Base-by-base conservation (phyloP, 2,888 invertebrate genomes). In the Plagodis pulveraria region DNA sequence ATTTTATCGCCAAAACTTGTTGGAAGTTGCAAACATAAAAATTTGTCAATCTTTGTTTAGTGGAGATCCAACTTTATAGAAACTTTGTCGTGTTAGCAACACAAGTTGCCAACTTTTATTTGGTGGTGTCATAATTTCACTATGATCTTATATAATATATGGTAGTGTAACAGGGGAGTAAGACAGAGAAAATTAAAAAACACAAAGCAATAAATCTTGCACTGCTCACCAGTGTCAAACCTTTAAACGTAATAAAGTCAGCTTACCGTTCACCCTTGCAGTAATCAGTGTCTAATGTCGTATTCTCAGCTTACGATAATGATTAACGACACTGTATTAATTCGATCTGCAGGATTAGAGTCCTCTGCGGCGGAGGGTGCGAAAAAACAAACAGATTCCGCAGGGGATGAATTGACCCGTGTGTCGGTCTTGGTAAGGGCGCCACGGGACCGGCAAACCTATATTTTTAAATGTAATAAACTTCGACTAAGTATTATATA, bases 271-370 rank as follows among this genome's bases (percentile, higher is more conserved):
- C 89, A 86, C 87, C 89, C 86, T 83, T 79, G 72, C 71, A 76
- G 84, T 79, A 86, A 91, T 92, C 90, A 90, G 81, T 81, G 90
- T 91, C 91, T 91, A 84, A 89, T 89, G 85, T 77, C 65, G 84
- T 86, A 88, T 89, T 89, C 89, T 78, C 74, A 85, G 90, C 88
- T 91, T 86, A 89, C 89, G 74, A 88, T 91, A 91, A 92, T 92
- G 91, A 91, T 91, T 84, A 91, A 91, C 91, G 91, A 91, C 89
- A 83, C 83, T 84, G 80, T 86, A 90, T 91, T 92, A 91, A 92
- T 91, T 89, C 91, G 87, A 91, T 89, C 86, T 83, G 75, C 80
- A 71, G 90, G 91, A 90, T 92, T 91, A 91, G 80, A 81, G 76
- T 78, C 74, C 78, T 70, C 76, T 75, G 81, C 53, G 80, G 80